Conservation (phyloP, 2,113 vertebrate genomes). For the Astur gentilis region DNA sequence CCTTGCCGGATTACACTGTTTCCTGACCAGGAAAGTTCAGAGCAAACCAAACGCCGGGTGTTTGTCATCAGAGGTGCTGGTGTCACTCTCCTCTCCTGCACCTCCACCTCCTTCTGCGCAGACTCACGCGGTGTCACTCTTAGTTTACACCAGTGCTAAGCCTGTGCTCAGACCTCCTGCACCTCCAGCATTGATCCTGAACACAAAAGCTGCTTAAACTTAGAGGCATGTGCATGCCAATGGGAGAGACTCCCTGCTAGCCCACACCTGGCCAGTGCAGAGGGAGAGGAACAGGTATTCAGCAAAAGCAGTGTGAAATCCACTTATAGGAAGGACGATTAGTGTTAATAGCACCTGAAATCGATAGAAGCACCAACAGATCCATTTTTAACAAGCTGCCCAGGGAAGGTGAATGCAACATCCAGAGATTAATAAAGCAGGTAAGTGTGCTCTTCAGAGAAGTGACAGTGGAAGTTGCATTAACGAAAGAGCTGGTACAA, state of each 20-base stretch:
- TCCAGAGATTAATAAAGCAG: background rate
- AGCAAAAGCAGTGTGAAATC: background rate
- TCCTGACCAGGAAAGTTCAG: background rate
- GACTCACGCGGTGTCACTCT: background rate
- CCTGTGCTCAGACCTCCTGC: background rate
- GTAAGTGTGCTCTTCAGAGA: background rate
- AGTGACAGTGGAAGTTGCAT: background rate
- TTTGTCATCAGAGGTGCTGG: background rate
- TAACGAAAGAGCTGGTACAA: background rate
- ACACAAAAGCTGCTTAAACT: background rate
- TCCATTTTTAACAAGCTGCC: background rate
- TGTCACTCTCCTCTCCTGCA: background rate
- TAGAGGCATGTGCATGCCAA: accelerated
- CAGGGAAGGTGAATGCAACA: background rate
- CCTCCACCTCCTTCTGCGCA: background rate
- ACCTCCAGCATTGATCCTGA: background rate
- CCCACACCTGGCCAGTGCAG: accelerated
- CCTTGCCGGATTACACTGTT: no score
- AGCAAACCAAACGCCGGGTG: accelerated
- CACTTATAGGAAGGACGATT: background rate
- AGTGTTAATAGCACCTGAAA: background rate
- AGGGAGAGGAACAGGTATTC: background rate
- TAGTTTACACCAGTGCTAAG: background rate
- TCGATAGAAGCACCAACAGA: background rate
- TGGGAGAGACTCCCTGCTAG: background rate